Base-by-base conservation (phyloP, 2,888 invertebrate genomes). In the Lasioglossum oenotherae region DNA sequence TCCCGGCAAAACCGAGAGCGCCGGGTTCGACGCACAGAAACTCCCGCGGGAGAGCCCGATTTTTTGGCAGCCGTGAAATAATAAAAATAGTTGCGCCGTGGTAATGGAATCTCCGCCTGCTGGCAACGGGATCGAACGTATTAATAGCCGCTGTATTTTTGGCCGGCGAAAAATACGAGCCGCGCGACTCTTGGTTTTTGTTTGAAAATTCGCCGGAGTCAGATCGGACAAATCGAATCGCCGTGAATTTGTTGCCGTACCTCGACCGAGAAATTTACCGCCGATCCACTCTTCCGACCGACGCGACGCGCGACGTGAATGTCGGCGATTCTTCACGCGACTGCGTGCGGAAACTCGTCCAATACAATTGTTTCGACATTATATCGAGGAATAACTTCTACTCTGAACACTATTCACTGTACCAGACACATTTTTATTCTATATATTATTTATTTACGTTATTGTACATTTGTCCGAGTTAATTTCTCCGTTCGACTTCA, bases 61-160 rank as follows among this genome's bases (percentile, higher is more conserved):
- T 74, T 84, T 85, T 84, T 74, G 84, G 74, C 80, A 80, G 31
- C 67, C 35, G 14, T 4, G 78, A 53, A 83, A 83, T 84, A 83
- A 84, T 83, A 83, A 83, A 84, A 83, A 83, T 82, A 82, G 78
- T 74, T 82, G 5, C 38, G 41, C 31, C 74, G 83, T 16, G 78
- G 78, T 78, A 78, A 83, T 84, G 83, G 83, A 84, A 83, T 84
- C 74, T 84, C 71, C 78, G 78, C 4, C 41, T 75, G 74, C 14
- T 83, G 84, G 83, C 78, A 78, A 72, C 74, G 23, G 76, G 44
- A 53, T 31, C 71, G 35, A 14, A 23, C 38, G 74, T 83, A 83
- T 78, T 84, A 84, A 84, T 82, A 84, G 78, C 38, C 35, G 19
- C 6, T 53, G 83, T 83, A 83, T 83, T 83, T 84, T 78, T 78